A percentile compares a stretch with the other conserved stretches of the same genome.
Evolutionary conservation across 1,140 invertebrate species (phyloP).

Genomic region (Bombus polaris): DNA sequence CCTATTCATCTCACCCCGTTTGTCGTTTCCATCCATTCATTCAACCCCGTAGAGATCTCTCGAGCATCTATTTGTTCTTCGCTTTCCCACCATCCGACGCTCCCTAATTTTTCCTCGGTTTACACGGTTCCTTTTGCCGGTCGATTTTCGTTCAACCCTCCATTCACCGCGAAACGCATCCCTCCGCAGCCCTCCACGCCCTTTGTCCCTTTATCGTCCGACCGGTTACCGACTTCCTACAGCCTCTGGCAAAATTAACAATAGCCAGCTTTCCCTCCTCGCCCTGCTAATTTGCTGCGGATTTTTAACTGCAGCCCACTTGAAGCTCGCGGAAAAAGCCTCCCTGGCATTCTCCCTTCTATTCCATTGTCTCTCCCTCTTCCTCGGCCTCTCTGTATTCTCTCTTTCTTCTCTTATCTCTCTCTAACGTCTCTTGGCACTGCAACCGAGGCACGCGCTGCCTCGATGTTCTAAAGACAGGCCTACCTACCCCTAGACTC

Average conservation of each 20-base stretch:
- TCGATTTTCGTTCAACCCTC: not conserved
- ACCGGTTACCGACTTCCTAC: not conserved
- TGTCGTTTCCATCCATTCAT: not conserved
- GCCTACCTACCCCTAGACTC: not conserved
- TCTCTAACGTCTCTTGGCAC: too few species aligned
- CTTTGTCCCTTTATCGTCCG: slow-evolving; percentile 39
- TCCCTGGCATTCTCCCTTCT: not conserved
- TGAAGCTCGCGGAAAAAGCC: slow-evolving; percentile 46
- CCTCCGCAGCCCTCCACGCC: not conserved
- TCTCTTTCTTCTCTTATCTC: not conserved
- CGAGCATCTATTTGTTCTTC: not conserved
- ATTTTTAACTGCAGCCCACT: slow-evolving; percentile 62
- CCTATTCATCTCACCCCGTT: too few species aligned
- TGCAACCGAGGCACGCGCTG: too few species aligned
- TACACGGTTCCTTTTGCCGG: not conserved
- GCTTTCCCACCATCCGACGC: not conserved
- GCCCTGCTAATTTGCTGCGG: slow-evolving; percentile 61
- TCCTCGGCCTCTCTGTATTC: not conserved
- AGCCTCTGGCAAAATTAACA: slow-evolving; percentile 62
- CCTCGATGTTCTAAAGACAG: not conserved
- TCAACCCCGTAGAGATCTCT: not conserved
- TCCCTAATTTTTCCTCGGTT: slow-evolving; percentile 4
- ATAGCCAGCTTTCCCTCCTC: slow-evolving; percentile 48
- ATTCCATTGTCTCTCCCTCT: not conserved
- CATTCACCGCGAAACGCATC: not conserved